phyloP scores from a whole-genome alignment of 1,140 invertebrate species.

The Agrypnia vestita region DNA sequence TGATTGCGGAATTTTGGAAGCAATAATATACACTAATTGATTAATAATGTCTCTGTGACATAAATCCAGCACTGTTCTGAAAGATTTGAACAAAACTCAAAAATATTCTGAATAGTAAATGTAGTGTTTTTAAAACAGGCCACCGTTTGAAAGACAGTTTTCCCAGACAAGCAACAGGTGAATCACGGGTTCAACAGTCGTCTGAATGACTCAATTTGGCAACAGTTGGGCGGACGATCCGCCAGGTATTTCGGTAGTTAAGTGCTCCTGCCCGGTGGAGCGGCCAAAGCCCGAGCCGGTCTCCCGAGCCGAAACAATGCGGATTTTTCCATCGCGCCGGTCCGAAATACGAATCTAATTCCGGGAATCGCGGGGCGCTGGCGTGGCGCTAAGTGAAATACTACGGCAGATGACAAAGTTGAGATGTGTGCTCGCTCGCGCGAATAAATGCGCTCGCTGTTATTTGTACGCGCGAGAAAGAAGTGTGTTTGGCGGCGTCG shows the following conservation, averaged over 20 bases:
- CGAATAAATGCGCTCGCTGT: neutral
- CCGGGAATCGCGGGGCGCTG: neutral
- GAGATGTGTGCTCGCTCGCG: neutral
- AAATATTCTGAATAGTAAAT: too few relatives aligned
- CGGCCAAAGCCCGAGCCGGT: neutral
- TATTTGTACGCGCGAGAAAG: neutral
- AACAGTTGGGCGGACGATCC: too few relatives aligned
- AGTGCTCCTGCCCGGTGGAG: conserved; percentile 39
- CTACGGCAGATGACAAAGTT: conserved; percentile 8
- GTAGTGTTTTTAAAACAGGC: too few relatives aligned
- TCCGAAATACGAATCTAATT: conserved; percentile 23
- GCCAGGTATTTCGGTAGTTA: neutral
- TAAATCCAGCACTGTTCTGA: too few relatives aligned
- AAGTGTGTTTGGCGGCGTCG: neutral
- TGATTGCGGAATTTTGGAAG: too few relatives aligned
- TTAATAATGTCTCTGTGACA: too few relatives aligned
- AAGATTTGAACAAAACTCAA: too few relatives aligned
- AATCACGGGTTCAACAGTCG: too few relatives aligned
- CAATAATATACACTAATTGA: too few relatives aligned
- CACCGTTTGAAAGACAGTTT: too few relatives aligned
- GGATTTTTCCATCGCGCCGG: conserved; percentile 5
- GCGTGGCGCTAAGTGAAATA: neutral
- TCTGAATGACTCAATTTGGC: too few relatives aligned
- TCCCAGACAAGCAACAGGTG: too few relatives aligned
- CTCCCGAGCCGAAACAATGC: conserved; percentile 23